Evolutionary conservation across 2,888 invertebrate species (phyloP).

Genomic region (Chrysomela aeneicollis): DNA sequence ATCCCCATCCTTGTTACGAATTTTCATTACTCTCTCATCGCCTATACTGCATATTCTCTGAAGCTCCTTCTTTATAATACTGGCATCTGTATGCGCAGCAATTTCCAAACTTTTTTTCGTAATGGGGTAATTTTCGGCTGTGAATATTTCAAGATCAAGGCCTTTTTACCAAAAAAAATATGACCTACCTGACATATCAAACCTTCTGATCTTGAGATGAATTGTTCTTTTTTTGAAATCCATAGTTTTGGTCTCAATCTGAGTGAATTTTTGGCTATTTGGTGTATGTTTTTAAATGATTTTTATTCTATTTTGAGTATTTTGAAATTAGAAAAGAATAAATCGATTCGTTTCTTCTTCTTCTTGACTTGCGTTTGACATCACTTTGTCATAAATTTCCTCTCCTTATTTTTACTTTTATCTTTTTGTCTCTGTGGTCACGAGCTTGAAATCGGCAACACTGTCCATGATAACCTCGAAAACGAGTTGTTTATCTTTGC

Average conservation of each 20-base stretch:
- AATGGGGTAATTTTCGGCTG: conserved; percentile 48
- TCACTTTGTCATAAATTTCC: too few species aligned
- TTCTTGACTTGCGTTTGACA: too few species aligned
- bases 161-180: not conserved
- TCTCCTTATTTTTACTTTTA: too few species aligned
- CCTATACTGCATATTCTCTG: conserved; percentile 52
- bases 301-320: not conserved
- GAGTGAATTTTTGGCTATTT: not conserved
- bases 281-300: not conserved
- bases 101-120: conserved; percentile 51
- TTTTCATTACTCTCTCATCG: conserved; percentile 61
- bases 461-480: not conserved
- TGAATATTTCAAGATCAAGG: conserved; percentile 28
- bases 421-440: too few species aligned
- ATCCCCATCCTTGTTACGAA: conserved; percentile 59
- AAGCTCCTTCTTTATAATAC: conserved; percentile 52
- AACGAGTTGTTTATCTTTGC: not conserved
- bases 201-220: conserved; percentile 51
- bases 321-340: not conserved
- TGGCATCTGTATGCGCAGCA: conserved; percentile 50
- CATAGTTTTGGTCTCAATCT: conserved; percentile 24
- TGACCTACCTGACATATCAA: conserved; percentile 47
- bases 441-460: not conserved
- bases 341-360: too few species aligned
- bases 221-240: conserved; percentile 43